These are phyloP conservation scores for Lemur catta DNA, from an alignment of 2,797 vertebrate genomes.

Conservation along the genomic window DNA sequence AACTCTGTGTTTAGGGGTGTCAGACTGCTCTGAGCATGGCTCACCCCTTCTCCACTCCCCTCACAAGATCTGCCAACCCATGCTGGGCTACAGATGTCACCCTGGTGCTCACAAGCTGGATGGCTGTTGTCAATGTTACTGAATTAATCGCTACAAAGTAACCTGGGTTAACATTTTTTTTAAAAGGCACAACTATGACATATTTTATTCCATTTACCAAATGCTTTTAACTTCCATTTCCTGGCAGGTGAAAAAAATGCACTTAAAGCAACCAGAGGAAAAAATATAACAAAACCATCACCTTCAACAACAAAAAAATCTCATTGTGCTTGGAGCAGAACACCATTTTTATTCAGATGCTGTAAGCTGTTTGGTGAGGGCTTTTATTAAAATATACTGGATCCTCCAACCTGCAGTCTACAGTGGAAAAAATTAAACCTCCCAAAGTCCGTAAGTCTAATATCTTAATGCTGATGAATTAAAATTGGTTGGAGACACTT, in stretches of 20 bases:
- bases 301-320: background rate
- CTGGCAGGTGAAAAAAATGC: background rate
- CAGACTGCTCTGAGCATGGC: background rate
- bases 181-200: background rate
- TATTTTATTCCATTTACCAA: slow-evolving; percentile 12
- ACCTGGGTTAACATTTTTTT: background rate
- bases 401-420: background rate
- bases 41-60: accelerated
- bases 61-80: background rate
- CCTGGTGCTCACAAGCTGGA: background rate
- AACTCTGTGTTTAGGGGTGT: too few species aligned
- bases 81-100: background rate
- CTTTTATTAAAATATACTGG: slow-evolving; percentile 16
- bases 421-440: background rate
- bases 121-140: background rate
- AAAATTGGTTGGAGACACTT: background rate
- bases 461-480: background rate
- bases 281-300: background rate
- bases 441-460: background rate
- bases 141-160: background rate
- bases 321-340: slow-evolving; percentile 1
- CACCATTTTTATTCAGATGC: slow-evolving; percentile 3
- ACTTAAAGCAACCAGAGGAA: background rate
- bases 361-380: background rate
- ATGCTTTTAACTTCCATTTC: slow-evolving; percentile 56